Evolutionary conservation across 2,888 invertebrate genomes (phyloP), one percentile per base, ranked within the genome.

Genomic region (Trichogramma evanescens): DNA sequence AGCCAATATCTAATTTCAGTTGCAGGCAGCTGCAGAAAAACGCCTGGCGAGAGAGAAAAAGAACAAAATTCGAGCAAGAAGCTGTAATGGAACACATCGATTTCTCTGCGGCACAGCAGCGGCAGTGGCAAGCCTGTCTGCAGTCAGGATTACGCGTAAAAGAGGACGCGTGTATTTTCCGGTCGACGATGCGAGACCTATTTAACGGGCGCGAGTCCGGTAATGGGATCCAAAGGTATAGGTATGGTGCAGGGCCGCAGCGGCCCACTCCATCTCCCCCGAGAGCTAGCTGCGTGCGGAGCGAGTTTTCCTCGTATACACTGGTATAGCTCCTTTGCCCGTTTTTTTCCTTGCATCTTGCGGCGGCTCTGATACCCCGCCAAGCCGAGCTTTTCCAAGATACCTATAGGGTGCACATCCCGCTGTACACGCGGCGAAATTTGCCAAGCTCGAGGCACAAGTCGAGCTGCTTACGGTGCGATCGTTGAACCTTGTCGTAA

Each of bases 171-270:
- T 70, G 74, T 74, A 77, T 78, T 78, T 78, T 78, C 76, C 73
- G 77, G 77, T 78, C 74, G 77, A 74, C 77, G 77, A 78, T 77
- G 77, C 77, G 76, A 75, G 73, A 77, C 77, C 77, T 78, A 78
- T 78, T 78, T 78, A 78, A 78, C 77, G 77, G 76, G 74, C 74
- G 74, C 76, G 77, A 76, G 77, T 77, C 74, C 76, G 76, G 77
- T 77, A 77, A 77, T 77, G 77, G 76, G 77, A 77, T 77, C 77
- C 76, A 76, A 77, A 77, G 75, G 74, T 26, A 26, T 26, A 26
- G 26, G 26, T 26, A 26, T 26, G 26, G 26, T 26, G 26, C 26
- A 26, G 26, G 26, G 26, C 26, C 26, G 26, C 26, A 26, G 26
- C 26, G 26, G 26, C 26, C 26, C 26, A 26, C 26, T 26, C 26